Evolutionary conservation across 2,888 invertebrate genomes (phyloP).

Genomic region (Dicranocentrus wangi): DNA sequence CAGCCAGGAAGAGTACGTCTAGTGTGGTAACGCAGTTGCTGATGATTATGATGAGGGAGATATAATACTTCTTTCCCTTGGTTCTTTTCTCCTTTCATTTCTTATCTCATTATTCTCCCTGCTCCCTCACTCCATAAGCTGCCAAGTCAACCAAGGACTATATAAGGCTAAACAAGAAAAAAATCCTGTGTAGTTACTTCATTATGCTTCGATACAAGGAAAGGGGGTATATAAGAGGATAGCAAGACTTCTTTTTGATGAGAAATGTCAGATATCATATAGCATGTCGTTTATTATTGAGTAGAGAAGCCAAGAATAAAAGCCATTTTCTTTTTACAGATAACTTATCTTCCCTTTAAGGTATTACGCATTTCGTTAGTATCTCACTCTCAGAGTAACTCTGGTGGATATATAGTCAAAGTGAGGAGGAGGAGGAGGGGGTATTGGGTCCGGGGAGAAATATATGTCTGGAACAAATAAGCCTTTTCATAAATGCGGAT

Average conservation of each 20-base stretch:
- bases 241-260: slow-evolving; percentile 9
- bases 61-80: neutral
- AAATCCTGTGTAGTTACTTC: neutral
- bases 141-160: neutral
- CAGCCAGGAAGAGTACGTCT: too few relatives aligned
- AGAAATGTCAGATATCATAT: slow-evolving; percentile 39
- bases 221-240: neutral
- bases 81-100: neutral
- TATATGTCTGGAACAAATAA: neutral
- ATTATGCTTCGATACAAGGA: neutral
- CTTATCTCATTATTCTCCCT: slow-evolving; percentile 11
- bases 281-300: slow-evolving; percentile 33
- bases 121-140: neutral
- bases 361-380: neutral
- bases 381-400: neutral
- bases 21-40: too few relatives aligned
- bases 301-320: neutral
- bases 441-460: too few relatives aligned
- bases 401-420: neutral
- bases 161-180: too few relatives aligned
- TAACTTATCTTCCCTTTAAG: neutral
- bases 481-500: neutral
- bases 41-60: neutral
- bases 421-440: too few relatives aligned
- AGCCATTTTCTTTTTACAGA: slow-evolving; percentile 2